Evolutionary conservation across 2,113 vertebrate species (phyloP).

Genomic region (Sminthopsis crassicaudata): DNA sequence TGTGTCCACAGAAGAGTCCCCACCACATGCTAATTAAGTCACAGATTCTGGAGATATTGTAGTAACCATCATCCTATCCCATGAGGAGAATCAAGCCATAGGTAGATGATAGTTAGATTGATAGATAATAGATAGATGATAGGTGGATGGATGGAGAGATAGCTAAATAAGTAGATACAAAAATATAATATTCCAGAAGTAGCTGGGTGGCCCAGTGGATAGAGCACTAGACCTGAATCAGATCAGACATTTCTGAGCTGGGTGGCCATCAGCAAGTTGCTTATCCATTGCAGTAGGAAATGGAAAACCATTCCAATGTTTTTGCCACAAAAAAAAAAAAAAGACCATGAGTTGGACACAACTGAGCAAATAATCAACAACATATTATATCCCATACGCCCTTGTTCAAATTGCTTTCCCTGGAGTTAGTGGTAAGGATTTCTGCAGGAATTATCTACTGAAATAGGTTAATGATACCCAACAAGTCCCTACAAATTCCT

Average conservation of each 20-base stretch:
- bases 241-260: neutral
- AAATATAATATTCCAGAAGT: too few species aligned
- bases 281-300: neutral
- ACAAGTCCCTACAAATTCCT: neutral
- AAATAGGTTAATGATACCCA: neutral
- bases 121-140: too few species aligned
- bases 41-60: neutral
- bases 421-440: neutral
- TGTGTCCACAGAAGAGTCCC: neutral
- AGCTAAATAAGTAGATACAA: too few species aligned
- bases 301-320: too few species aligned
- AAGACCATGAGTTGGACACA: too few species aligned
- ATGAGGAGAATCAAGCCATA: neutral
- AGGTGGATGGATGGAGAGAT: too few species aligned
- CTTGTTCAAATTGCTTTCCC: neutral
- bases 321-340: too few species aligned
- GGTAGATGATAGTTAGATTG: too few species aligned
- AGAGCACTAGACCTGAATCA: too few species aligned
- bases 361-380: too few species aligned
- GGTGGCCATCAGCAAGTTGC: slow-evolving; percentile 15
- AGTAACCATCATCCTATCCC: neutral
- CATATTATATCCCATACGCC: neutral
- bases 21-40: neutral
- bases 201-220: too few species aligned
- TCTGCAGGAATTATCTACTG: neutral